A percentile compares a stretch with the other conserved stretches of the same genome.
phyloP scores from a whole-genome alignment of 2,113 vertebrate species.

The Chloroceryle aenea region DNA sequence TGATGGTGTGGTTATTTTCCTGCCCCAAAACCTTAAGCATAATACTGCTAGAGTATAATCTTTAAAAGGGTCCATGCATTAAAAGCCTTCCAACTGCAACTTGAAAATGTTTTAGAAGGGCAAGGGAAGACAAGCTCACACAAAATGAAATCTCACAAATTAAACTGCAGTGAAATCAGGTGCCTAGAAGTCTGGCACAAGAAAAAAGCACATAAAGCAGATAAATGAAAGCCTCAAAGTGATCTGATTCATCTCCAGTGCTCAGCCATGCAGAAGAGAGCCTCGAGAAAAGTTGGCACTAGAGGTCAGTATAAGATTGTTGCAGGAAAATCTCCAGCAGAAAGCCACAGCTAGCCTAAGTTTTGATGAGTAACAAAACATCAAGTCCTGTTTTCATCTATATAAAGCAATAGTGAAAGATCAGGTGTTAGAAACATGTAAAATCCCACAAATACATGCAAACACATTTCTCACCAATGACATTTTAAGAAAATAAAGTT shows the following conservation, averaged over 20 bases:
- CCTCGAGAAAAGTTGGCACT: background rate
- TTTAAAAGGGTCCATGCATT: background rate
- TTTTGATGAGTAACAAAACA: background rate
- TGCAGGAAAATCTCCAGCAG: background rate
- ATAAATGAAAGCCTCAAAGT: background rate
- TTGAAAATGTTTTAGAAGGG: background rate
- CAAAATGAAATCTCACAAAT: background rate
- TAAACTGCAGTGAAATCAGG: background rate
- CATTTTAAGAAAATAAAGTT: background rate
- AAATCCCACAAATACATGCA: background rate
- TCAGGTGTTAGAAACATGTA: background rate
- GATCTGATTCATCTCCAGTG: background rate
- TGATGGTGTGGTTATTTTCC: background rate
- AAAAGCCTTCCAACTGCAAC: background rate
- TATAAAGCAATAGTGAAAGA: background rate
- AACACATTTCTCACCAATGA: background rate
- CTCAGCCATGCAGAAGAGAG: background rate
- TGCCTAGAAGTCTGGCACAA: background rate
- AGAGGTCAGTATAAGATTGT: background rate
- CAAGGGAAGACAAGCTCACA: background rate
- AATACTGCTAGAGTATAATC: background rate
- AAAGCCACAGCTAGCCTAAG: background rate
- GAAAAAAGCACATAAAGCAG: background rate
- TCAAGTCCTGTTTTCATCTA: background rate
- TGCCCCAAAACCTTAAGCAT: background rate